Base-by-base conservation (phyloP, 2,797 vertebrate species). In the Florisuga fusca region DNA sequence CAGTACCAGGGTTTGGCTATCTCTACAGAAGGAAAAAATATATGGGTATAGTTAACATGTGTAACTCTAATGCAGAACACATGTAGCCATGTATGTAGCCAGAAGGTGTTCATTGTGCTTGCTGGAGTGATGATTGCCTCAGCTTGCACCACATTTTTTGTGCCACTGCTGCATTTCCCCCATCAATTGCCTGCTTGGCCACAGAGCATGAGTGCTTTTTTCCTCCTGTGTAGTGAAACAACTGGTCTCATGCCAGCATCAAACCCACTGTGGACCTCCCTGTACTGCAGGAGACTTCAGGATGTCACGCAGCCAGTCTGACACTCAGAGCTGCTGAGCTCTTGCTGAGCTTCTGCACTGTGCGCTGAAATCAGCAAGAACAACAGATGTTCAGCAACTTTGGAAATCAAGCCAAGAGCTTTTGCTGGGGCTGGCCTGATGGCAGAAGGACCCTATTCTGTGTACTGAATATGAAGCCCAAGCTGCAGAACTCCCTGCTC, bases 21-120 rank as follows among this genome's bases (percentile, higher is more conserved):
- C 78, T 95, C 59, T 89, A 78, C 95, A 95, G 93, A 95, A 96
- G 94, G 94, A 88, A 96, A 96, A 96, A 96, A 95, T 96, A 94
- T 90, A 91, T 87, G 95, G 94, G 88, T 96, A 95, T 95, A 96
- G 89, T 95, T 90, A 96, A 95, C 96, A 97, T 96, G 92, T 96
- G 97, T 96, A 94, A 61, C 79, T 90, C 84, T 97, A 97, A 97
- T 55, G 87, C 92, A 91, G 89, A 97, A 95, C 95, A 96, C 87
- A 96, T 96, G 96, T 93, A 93, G 78, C 96, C 95, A 94, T 92
- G 80, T 91, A 95, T 95, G 95, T 95, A 96, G 93, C 96, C 96
- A 96, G 94, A 97, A 97, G 95, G 93, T 95, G 95, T 93, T 95
- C 95, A 95, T 94, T 96, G 95, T 97, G 91, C 84, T 94, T 91